Conservation (phyloP, 2,113 vertebrate genomes). For the Glareola pratincola region DNA sequence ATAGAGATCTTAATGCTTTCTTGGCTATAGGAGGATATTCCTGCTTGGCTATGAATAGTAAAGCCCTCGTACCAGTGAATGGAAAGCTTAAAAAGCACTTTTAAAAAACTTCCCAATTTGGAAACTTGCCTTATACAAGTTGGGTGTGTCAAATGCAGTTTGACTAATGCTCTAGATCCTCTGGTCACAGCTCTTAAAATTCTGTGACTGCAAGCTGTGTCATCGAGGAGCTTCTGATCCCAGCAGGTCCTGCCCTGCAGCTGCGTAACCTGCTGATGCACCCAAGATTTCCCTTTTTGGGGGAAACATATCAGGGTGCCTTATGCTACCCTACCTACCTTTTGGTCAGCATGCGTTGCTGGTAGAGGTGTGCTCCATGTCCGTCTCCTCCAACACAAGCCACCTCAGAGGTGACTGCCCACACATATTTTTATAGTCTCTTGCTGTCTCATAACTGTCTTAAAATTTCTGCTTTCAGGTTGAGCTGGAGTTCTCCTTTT, state of each 20-base stretch:
- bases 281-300: not conserved
- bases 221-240: slow-evolving; percentile 3
- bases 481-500: not conserved
- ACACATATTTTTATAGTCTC: not conserved
- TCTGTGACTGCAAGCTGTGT: not conserved
- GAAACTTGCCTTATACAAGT: not conserved
- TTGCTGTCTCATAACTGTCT: not conserved
- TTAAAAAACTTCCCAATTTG: not conserved
- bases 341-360: not conserved
- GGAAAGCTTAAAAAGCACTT: not conserved
- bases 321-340: rapidly evolving
- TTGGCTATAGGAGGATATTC: not conserved
- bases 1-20: not conserved
- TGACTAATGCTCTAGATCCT: not conserved
- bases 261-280: not conserved
- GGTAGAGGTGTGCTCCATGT: not conserved
- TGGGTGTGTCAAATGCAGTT: not conserved
- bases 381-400: not conserved
- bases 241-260: not conserved
- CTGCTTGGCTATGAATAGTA: not conserved
- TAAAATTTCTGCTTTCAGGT: not conserved
- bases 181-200: not conserved
- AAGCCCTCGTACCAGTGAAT: slow-evolving; percentile 25
- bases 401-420: not conserved
- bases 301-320: rapidly evolving